Percentiles rank a stretch among this genome's conserved stretches.
phyloP scores from a whole-genome alignment of 2,888 invertebrate species.

The Drosophila maculinotata region DNA sequence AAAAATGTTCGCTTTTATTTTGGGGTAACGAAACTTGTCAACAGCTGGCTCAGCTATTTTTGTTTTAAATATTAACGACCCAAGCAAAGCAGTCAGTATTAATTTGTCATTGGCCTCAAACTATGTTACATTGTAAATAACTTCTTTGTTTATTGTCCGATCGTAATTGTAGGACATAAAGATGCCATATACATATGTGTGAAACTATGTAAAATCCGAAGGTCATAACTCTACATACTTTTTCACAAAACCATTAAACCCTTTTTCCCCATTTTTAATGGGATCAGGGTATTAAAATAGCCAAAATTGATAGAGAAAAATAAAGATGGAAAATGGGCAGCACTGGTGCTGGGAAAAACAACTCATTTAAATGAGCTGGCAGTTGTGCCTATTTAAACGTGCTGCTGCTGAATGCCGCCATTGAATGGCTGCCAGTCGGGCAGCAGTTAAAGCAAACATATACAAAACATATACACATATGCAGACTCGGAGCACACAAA shows the following conservation, averaged over 20 bases:
- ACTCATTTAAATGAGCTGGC: slow-evolving; percentile 63
- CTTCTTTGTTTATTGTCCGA: too few species aligned
- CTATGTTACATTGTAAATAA: too few species aligned
- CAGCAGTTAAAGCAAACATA: slow-evolving; percentile 37
- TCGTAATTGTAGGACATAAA: too few species aligned
- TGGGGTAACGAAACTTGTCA: too few species aligned
- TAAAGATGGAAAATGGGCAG: not conserved
- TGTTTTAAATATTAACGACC: slow-evolving; percentile 83
- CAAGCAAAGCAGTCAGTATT: slow-evolving; percentile 84
- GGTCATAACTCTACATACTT: too few species aligned
- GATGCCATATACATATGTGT: too few species aligned
- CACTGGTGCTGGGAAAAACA: not conserved
- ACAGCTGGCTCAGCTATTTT: slow-evolving; percentile 40
- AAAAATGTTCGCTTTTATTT: too few species aligned
- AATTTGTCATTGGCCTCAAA: slow-evolving; percentile 86
- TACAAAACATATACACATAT: slow-evolving; percentile 1
- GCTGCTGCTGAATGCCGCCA: slow-evolving; percentile 16
- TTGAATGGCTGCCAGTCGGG: slow-evolving; percentile 20
- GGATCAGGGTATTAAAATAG: not conserved
- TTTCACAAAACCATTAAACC: too few species aligned
- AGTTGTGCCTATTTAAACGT: slow-evolving; percentile 46
- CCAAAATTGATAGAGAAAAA: not conserved
- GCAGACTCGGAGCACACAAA: slow-evolving; percentile 36
- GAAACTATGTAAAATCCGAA: too few species aligned
- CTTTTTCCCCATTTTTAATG: too few species aligned